A percentile compares a stretch with the other conserved stretches of the same genome.
Conservation (phyloP, 2,113 vertebrate species). For the Peromyscus californicus region DNA sequence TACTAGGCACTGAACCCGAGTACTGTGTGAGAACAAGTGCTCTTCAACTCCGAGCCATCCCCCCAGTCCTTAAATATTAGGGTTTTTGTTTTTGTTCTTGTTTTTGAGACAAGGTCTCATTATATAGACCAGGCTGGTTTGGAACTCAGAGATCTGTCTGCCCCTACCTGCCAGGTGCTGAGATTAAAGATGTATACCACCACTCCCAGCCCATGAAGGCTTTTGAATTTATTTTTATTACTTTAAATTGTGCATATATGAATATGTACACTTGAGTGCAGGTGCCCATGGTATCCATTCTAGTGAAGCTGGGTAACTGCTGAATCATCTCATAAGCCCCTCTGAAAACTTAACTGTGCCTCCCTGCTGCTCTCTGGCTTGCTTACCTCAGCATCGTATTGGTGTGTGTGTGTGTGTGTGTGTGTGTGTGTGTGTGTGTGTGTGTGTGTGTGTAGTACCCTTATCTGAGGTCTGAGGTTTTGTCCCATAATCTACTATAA, state of each 20-base stretch:
- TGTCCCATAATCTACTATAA: neutral
- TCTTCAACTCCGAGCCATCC: neutral
- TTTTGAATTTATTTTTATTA: neutral
- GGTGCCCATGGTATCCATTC: neutral
- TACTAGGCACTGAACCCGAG: neutral
- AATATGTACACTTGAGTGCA: neutral
- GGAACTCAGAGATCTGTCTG: neutral
- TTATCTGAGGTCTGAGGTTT: neutral
- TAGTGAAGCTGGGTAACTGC: neutral
- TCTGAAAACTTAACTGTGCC: neutral
- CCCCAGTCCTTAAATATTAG: neutral
- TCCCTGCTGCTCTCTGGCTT: neutral
- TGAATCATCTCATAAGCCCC: neutral
- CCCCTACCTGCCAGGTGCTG: neutral
- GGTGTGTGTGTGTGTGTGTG: neutral
- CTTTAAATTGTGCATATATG: neutral
- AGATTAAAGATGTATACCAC: neutral
- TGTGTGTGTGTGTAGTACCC: neutral
- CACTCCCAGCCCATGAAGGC: neutral
- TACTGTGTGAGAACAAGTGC: neutral
- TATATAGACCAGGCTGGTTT: neutral
- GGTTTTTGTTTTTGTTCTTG: neutral
- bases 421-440: accelerated
- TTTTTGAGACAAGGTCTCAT: neutral
- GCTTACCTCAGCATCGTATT: accelerated